phyloP scores from a whole-genome alignment of 35 echinoderm and acorn worm species.

The Ptychodera flava region DNA sequence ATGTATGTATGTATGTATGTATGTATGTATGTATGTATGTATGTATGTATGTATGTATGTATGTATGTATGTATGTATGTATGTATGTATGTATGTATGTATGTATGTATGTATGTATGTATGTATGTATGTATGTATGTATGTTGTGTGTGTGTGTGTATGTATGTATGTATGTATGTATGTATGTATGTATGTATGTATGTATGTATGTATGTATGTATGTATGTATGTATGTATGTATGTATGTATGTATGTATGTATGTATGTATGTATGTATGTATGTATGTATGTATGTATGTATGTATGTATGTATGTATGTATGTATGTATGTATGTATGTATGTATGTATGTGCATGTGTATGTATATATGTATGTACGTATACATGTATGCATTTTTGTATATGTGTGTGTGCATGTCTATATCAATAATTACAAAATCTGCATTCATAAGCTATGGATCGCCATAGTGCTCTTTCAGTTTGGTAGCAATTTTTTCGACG shows the following conservation, averaged over 20 bases:
- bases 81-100: background rate
- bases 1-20: background rate
- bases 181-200: background rate
- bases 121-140: conserved; percentile 2
- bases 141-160: background rate
- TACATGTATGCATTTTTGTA: too few relatives aligned
- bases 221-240: background rate
- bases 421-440: too few relatives aligned
- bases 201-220: background rate
- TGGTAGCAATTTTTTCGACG: too few relatives aligned
- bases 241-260: background rate
- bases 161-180: background rate
- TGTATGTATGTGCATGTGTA: background rate
- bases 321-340: too few relatives aligned
- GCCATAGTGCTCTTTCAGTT: too few relatives aligned
- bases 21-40: background rate
- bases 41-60: background rate
- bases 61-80: background rate
- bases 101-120: conserved; percentile 2
- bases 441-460: too few relatives aligned
- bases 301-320: background rate
- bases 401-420: too few relatives aligned
- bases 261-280: conserved; percentile 2
- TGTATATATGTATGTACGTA: too few relatives aligned
- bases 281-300: background rate